These are phyloP conservation scores for Mellivora capensis DNA, from an alignment of 2,113 vertebrate genomes.

Conservation along the genomic window DNA sequence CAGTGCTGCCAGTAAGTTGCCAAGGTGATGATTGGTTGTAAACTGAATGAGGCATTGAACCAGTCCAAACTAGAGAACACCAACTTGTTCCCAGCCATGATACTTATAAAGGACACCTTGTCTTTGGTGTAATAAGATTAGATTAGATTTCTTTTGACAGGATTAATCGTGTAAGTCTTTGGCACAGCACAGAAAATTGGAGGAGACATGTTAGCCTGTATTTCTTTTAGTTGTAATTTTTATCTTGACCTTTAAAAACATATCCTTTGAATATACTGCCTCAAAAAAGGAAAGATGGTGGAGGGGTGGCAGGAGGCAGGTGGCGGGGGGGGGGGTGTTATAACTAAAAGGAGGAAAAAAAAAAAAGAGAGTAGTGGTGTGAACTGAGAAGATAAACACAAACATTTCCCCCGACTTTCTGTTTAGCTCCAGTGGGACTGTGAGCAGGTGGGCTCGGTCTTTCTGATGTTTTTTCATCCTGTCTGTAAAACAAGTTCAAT, in stretches of 20 bases:
- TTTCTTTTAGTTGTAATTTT: slow-evolving; percentile 35
- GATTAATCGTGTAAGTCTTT: slow-evolving; percentile 17
- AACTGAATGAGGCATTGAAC: background rate
- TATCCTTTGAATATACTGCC: background rate
- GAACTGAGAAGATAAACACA: background rate
- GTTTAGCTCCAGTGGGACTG: background rate
- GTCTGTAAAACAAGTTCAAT: slow-evolving; percentile 24
- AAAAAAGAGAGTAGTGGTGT: background rate
- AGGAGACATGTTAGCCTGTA: background rate
- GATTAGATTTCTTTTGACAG: slow-evolving; percentile 21
- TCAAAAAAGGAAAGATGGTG: background rate
- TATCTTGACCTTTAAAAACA: slow-evolving; percentile 26
- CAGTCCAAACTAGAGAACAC: slow-evolving; percentile 34
- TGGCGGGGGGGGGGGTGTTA: background rate
- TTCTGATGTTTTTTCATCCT: background rate
- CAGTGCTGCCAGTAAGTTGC: background rate
- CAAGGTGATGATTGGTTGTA: slow-evolving; percentile 30
- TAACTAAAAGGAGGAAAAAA: background rate
- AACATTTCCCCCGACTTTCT: background rate
- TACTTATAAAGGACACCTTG: slow-evolving; percentile 34
- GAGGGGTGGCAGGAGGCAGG: background rate
- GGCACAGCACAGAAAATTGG: background rate
- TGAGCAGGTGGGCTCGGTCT: background rate
- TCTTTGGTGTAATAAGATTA: slow-evolving; percentile 31
- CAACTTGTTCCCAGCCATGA: background rate